phyloP scores from a whole-genome alignment of 37 sponge, comb jelly and placozoan species.

The Bolinopsis microptera region DNA sequence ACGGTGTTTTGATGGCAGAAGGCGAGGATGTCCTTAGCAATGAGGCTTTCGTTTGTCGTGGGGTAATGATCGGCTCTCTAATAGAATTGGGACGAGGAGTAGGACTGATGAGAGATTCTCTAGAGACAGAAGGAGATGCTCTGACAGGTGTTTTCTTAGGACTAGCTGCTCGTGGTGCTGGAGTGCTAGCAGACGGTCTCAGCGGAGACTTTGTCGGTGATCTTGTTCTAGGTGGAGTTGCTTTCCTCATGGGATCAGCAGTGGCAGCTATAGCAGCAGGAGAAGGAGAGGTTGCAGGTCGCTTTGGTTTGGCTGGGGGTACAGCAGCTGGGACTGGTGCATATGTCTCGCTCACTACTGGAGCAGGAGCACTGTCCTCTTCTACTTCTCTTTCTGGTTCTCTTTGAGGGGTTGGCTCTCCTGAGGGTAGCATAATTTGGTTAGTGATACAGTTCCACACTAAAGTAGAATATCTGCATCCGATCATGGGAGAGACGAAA shows the following conservation, averaged over 20 bases:
- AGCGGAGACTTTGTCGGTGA: constrained; percentile 4
- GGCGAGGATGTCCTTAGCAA: constrained; percentile 44
- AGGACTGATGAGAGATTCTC: constrained; percentile 46
- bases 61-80: background rate
- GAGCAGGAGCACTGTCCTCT: constrained; percentile 37
- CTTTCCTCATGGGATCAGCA: constrained; percentile 10
- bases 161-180: background rate
- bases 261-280: background rate
- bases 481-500: too few species aligned
- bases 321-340: background rate
- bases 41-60: constrained; percentile 61
- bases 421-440: too few species aligned
- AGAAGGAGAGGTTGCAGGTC: background rate
- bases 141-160: background rate
- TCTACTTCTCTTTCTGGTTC: background rate
- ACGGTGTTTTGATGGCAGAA: background rate
- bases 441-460: too few species aligned
- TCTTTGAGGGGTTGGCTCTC: background rate
- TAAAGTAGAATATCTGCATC: too few species aligned
- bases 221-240: background rate
- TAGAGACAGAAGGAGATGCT: background rate
- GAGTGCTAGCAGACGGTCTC: background rate
- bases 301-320: background rate
- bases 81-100: background rate
- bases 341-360: background rate